Evolutionary conservation across 2,888 invertebrate genomes (phyloP), one percentile per base, ranked within the genome.

Genomic region (Synanthedon formicaeformis): DNA sequence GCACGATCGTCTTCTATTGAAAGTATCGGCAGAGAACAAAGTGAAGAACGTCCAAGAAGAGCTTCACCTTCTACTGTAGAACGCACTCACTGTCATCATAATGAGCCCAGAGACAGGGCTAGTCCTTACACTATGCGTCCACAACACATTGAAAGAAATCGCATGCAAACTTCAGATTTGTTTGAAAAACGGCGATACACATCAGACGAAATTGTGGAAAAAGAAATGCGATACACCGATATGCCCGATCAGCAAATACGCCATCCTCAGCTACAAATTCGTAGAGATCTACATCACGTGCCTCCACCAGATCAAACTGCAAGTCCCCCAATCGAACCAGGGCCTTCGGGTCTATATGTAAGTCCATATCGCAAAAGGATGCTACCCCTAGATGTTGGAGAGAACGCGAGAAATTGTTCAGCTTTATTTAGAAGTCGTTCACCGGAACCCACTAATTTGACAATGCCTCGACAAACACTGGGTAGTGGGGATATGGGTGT

Each of bases 51-150:
- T 60, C 81, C 81, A 11, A 67, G 85, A 57, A 66, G 67, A 40
- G 55, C 65, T 6, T 86, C 86, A 2, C 87, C 86, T 0, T 81
- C 78, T 23, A 71, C 81, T 1, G 76, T 83, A 8, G 85, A 92
- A 66, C 89, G 91, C 41, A 92, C 92, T 8, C 92, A 92, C 64
- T 93, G 92, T 60, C 93, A 92, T 70, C 91, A 90, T 55, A 90
- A 89, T 67, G 91, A 89, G 55, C 89, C 87, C n/a, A 85, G 85
- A 64, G 88, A 78, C 52, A 84, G 89, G 57, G 84, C 86, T 27
- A 88, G 88, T 57, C 90, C 91, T 2, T 94, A 94, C 64, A 93
- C 93, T 3, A 94, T 94, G 92, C 89, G 94, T 23, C 94, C 94
- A 0, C 90, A 91, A 58, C 81, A 91, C 54, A 89, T 90, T 48